Conservation (phyloP, 2,888 invertebrate genomes). For the Callosobruchus maculatus region DNA sequence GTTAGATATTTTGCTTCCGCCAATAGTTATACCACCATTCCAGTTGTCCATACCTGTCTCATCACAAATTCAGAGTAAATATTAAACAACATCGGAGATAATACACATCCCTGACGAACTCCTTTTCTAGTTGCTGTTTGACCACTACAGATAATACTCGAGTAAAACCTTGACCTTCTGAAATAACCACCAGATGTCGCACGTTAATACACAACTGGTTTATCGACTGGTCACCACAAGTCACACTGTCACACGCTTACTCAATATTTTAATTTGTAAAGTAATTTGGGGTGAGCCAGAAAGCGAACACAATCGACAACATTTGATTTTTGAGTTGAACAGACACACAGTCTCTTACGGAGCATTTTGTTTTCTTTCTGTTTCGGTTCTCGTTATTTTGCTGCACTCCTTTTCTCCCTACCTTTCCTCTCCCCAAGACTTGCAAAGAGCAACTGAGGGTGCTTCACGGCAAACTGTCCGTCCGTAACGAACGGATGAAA, state of each 20-base stretch:
- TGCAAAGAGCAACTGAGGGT: constrained; percentile 82
- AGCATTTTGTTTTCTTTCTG: constrained; percentile 49
- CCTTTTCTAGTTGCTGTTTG: too few relatives aligned
- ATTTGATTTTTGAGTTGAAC: constrained; percentile 30
- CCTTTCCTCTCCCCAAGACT: constrained; percentile 53
- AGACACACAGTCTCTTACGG: constrained; percentile 38
- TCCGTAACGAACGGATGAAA: constrained; percentile 85
- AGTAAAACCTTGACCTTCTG: too few relatives aligned
- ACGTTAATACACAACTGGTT: too few relatives aligned
- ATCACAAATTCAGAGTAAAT: too few relatives aligned
- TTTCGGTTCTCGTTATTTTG: constrained; percentile 46
- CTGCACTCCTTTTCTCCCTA: constrained; percentile 41
- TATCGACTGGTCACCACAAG: background rate
- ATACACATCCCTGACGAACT: too few relatives aligned
- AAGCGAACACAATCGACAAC: constrained; percentile 41
- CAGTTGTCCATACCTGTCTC: too few relatives aligned
- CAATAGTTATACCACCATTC: too few relatives aligned
- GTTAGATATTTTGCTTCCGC: too few relatives aligned
- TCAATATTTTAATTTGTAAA: constrained; percentile 24
- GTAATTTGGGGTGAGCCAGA: constrained; percentile 30
- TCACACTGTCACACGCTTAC: constrained; percentile 24
- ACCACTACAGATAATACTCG: too few relatives aligned
- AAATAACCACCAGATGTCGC: too few relatives aligned
- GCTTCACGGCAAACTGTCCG: constrained; percentile 83
- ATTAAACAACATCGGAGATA: too few relatives aligned